Conservation (phyloP, 2,888 invertebrate genomes). For the Apamea sordens region DNA sequence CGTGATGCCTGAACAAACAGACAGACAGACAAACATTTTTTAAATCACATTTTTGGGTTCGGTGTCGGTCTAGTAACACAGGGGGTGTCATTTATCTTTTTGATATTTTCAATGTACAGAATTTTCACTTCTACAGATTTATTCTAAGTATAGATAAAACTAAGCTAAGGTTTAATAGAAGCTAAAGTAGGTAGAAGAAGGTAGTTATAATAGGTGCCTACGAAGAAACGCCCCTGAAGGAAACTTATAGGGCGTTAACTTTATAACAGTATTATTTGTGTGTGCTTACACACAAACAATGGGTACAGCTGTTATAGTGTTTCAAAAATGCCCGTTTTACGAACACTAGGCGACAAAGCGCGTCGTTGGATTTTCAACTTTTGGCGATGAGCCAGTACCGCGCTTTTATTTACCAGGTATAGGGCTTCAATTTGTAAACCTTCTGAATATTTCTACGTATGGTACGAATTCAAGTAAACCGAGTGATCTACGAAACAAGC, state of each 20-base stretch:
- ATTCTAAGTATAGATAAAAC: no score
- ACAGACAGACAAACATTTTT: no score
- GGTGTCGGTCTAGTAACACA: no score
- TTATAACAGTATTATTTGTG: not conserved
- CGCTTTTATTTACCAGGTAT: not conserved
- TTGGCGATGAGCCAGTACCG: not conserved
- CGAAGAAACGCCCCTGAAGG: not conserved
- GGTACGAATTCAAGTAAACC: not conserved
- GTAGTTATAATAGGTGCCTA: not conserved
- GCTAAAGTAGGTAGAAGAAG: not conserved
- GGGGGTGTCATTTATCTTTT: no score
- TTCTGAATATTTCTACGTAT: conserved; percentile 10
- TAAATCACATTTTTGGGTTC: no score
- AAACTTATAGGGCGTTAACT: not conserved
- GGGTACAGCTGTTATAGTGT: not conserved
- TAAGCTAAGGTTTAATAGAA: not conserved
- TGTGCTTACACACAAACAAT: no score
- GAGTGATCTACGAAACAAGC: conserved; percentile 13
- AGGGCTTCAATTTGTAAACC: not conserved
- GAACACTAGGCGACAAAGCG: not conserved
- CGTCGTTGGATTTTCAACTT: not conserved
- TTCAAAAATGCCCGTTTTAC: not conserved
- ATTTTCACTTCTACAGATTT: no score
- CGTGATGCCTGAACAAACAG: no score
- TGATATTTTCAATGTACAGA: no score